Conservation (phyloP, 2,888 invertebrate species). For the Brachyptera putata region DNA sequence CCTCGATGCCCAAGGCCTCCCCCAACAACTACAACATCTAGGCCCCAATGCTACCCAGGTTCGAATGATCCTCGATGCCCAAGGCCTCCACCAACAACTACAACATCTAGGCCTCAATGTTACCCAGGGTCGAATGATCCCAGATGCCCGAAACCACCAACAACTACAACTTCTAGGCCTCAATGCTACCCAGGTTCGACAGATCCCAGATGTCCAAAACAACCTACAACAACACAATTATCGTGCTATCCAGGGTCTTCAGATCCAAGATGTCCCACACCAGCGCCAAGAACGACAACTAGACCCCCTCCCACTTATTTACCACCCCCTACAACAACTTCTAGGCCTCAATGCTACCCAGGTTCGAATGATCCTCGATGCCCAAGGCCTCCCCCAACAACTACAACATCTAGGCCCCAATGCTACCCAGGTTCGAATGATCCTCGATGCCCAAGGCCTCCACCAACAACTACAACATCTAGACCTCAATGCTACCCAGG, state of each 20-base stretch:
- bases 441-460: constrained; percentile 38
- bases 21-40: constrained; percentile 32
- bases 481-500: constrained; percentile 23
- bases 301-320: too few species aligned
- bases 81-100: too few species aligned
- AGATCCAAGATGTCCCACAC: constrained; percentile 29
- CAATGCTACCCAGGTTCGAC: constrained; percentile 39
- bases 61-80: constrained; percentile 33
- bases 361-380: constrained; percentile 25
- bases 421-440: constrained; percentile 40
- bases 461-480: constrained; percentile 22
- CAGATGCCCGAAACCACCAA: constrained; percentile 26
- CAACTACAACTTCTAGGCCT: constrained; percentile 20
- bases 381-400: constrained; percentile 25
- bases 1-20: constrained; percentile 21
- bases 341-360: constrained; percentile 23
- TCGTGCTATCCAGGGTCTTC: constrained; percentile 38
- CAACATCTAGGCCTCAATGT: constrained; percentile 18
- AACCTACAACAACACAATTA: constrained; percentile 29
- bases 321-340: too few species aligned
- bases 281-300: too few species aligned
- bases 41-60: constrained; percentile 37
- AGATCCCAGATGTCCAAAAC: constrained; percentile 36
- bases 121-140: constrained; percentile 24
- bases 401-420: constrained; percentile 30